Evolutionary conservation across 1,140 invertebrate genomes (phyloP).

Genomic region (Oncopodura yosiiana): DNA sequence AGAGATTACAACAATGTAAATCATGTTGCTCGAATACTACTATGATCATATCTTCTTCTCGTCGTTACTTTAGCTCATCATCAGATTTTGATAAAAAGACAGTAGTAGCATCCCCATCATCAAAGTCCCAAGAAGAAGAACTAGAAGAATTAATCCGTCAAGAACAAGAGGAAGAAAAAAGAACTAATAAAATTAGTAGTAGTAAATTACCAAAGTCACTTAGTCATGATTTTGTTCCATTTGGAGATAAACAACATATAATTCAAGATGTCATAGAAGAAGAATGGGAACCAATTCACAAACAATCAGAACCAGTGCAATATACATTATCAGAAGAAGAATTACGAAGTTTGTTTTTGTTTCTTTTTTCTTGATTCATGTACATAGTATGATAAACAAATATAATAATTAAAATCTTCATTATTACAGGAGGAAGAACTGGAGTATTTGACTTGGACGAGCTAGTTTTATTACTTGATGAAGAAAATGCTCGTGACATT

Average conservation of each 20-base stretch:
- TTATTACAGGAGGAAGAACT: slow-evolving; percentile 53
- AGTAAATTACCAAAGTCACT: slow-evolving; percentile 4
- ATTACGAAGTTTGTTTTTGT: slow-evolving; percentile 1
- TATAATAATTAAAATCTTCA: slow-evolving; percentile 14
- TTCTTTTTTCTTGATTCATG: slow-evolving; percentile 8
- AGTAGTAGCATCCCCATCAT: too few relatives aligned
- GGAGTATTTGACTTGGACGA: slow-evolving; percentile 83
- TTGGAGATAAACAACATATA: slow-evolving; percentile 18
- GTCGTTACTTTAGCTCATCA: too few relatives aligned
- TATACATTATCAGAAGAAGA: not conserved
- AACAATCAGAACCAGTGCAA: not conserved
- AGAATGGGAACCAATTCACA: slow-evolving; percentile 20
- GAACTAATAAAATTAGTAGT: not conserved
- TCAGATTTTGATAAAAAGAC: too few relatives aligned
- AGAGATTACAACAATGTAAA: too few relatives aligned
- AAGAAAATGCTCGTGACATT: slow-evolving; percentile 68
- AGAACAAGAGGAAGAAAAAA: too few relatives aligned
- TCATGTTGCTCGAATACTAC: too few relatives aligned
- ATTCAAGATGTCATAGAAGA: slow-evolving; percentile 31
- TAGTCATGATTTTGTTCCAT: slow-evolving; percentile 6
- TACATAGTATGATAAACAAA: slow-evolving; percentile 6
- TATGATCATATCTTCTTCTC: too few relatives aligned
- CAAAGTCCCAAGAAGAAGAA: too few relatives aligned
- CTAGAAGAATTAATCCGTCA: too few relatives aligned
- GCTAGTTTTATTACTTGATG: slow-evolving; percentile 60